Evolutionary conservation across 2,113 vertebrate genomes (phyloP).

Genomic region (Heterochromis multidens): DNA sequence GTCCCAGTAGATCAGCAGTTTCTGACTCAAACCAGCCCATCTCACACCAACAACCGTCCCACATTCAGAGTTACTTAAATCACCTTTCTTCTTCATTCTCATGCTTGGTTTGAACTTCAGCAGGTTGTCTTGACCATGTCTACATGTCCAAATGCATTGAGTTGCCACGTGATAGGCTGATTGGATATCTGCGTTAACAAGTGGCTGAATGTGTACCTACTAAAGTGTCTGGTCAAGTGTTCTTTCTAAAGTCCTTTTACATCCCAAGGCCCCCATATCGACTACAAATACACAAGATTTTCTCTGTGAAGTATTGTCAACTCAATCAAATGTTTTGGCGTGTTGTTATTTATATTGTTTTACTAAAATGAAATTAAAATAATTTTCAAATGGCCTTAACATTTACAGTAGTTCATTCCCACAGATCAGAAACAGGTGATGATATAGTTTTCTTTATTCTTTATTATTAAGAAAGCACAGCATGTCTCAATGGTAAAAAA

Average conservation of each 20-base stretch:
- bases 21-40: not conserved
- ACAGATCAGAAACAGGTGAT: not conserved
- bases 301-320: not conserved
- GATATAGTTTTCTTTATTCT: constrained; percentile 47
- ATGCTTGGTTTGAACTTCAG: not conserved
- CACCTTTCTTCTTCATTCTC: not conserved
- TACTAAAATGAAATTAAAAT: not conserved
- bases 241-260: not conserved
- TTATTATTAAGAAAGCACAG: constrained; percentile 46
- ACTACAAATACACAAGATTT: not conserved
- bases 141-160: not conserved
- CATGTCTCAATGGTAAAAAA: constrained; percentile 28
- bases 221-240: fast-evolving
- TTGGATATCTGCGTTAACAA: not conserved
- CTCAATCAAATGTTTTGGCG: not conserved
- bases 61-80: not conserved
- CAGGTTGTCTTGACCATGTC: not conserved
- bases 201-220: not conserved
- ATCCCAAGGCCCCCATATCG: not conserved
- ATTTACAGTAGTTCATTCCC: not conserved
- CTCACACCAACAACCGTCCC: too few relatives aligned
- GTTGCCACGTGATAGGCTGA: not conserved
- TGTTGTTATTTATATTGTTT: not conserved
- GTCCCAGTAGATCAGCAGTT: not conserved
- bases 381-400: not conserved